phyloP scores from a whole-genome alignment of 2,113 vertebrate species.

The Scartelaos histophorus region DNA sequence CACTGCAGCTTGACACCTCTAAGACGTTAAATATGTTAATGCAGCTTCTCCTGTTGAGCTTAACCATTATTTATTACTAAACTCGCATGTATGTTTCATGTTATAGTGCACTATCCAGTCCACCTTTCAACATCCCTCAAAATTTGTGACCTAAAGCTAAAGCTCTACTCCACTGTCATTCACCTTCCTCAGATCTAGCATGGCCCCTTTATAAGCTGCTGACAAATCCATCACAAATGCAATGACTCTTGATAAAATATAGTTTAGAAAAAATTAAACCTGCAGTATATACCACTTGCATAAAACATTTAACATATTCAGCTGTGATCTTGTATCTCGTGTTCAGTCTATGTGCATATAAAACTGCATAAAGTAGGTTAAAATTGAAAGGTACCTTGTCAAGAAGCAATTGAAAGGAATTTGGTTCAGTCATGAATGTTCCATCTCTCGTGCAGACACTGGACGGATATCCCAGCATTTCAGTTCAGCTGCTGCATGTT shows the following conservation, averaged over 20 bases:
- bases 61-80: not conserved
- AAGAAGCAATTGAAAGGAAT: too few species aligned
- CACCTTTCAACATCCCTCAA: not conserved
- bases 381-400: too few species aligned
- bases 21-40: slow-evolving; percentile 4
- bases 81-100: not conserved
- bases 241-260: not conserved
- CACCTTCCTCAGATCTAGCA: too few species aligned
- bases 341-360: too few species aligned
- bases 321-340: not conserved
- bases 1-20: not conserved
- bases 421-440: not conserved
- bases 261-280: too few species aligned
- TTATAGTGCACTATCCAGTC: not conserved
- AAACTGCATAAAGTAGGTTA: too few species aligned
- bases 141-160: not conserved
- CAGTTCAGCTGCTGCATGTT: slow-evolving; percentile 61
- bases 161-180: not conserved
- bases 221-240: not conserved
- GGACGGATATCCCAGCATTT: slow-evolving; percentile 42
- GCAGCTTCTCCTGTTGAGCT: slow-evolving; percentile 1
- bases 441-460: slow-evolving; percentile 16
- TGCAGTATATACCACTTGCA: not conserved
- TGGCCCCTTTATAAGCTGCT: not conserved
- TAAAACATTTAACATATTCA: not conserved